Conservation (phyloP, 2,888 invertebrate genomes). For the Lasioglossum marginatum region DNA sequence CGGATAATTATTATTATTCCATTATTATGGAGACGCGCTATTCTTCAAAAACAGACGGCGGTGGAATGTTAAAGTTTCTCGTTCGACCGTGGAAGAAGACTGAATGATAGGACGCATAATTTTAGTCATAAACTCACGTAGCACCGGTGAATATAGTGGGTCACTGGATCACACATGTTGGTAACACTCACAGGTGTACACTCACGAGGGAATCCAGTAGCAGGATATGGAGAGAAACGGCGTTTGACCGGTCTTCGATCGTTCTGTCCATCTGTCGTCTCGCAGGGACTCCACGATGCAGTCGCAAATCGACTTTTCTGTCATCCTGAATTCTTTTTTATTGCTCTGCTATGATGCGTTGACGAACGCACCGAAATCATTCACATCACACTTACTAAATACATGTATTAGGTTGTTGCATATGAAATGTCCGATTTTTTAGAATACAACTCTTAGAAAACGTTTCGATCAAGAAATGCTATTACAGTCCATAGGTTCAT, state of each 20-base stretch:
- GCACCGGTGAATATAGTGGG: slow-evolving; percentile 70
- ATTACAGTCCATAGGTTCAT: too few relatives aligned
- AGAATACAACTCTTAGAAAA: too few relatives aligned
- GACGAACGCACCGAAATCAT: not conserved
- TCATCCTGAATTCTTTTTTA: slow-evolving; percentile 15
- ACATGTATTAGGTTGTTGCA: too few relatives aligned
- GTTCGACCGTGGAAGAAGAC: slow-evolving; percentile 20
- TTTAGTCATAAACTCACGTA: slow-evolving; percentile 49
- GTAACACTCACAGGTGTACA: slow-evolving; percentile 46
- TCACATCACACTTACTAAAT: not conserved
- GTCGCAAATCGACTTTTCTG: slow-evolving; percentile 43
- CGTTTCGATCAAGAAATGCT: too few relatives aligned
- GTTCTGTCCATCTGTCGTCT: slow-evolving; percentile 60
- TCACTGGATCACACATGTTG: slow-evolving; percentile 76
- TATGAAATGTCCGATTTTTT: too few relatives aligned
- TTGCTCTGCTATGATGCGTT: not conserved
- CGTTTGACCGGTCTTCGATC: slow-evolving; percentile 69
- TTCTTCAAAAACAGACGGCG: not conserved
- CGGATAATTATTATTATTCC: not conserved
- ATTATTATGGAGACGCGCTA: not conserved
- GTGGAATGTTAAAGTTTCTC: not conserved
- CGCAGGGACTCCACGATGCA: slow-evolving; percentile 16
- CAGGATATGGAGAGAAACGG: slow-evolving; percentile 78
- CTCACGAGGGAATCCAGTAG: slow-evolving; percentile 57
- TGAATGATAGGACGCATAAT: slow-evolving; percentile 41